Evolutionary conservation across 2,113 vertebrate genomes (phyloP).

Genomic region (Otolemur garnettii): DNA sequence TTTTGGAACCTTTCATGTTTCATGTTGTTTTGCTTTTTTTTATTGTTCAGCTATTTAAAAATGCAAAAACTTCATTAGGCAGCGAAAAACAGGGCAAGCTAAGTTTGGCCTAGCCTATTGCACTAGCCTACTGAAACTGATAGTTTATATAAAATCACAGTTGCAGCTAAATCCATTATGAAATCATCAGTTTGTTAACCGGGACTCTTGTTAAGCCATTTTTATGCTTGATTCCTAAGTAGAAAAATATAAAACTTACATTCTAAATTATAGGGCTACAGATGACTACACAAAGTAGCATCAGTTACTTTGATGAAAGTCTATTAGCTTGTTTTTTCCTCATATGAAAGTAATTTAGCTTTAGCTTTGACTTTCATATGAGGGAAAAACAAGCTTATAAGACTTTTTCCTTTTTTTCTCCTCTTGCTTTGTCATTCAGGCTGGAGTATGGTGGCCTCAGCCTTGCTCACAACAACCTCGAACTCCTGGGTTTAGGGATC

Average conservation of each 20-base stretch:
- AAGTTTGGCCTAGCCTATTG: background rate
- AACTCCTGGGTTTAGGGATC: too few relatives aligned
- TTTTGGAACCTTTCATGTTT: background rate
- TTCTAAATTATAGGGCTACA: background rate
- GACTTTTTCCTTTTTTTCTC: background rate
- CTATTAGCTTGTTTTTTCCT: too few relatives aligned
- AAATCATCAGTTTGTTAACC: background rate
- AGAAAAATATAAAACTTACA: background rate
- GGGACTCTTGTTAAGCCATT: background rate
- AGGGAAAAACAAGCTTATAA: background rate
- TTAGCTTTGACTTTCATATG: too few relatives aligned
- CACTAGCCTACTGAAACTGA: background rate
- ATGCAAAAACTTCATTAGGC: background rate
- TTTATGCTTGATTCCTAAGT: constrained; percentile 41
- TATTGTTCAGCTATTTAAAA: background rate
- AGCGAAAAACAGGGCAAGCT: background rate
- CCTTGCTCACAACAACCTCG: too few relatives aligned
- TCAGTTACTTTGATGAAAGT: background rate
- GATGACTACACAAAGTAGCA: background rate
- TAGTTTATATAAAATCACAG: background rate
- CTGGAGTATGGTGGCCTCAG: too few relatives aligned
- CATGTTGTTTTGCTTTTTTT: background rate
- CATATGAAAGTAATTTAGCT: too few relatives aligned
- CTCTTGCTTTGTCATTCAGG: too few relatives aligned
- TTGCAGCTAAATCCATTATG: background rate